Evolutionary conservation across 2,797 vertebrate genomes (phyloP).

Genomic region (Calcarius lapponicus): DNA sequence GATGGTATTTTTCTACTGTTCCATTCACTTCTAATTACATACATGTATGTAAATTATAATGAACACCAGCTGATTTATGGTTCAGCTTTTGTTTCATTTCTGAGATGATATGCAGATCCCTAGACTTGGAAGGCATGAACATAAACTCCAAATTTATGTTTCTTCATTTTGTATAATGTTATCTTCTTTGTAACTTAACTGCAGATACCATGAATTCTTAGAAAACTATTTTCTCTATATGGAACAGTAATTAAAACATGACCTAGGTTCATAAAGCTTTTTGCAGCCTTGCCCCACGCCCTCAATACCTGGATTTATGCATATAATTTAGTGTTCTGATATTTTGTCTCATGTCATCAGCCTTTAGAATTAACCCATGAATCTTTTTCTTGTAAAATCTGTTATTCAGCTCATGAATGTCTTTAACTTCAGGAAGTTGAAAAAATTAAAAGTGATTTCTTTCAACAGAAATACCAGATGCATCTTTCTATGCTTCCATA

Average conservation of each 20-base stretch:
- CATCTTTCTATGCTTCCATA: not conserved
- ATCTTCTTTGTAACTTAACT: not conserved
- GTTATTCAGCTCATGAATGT: not conserved
- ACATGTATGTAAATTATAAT: not conserved
- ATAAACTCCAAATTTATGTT: not conserved
- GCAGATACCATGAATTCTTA: not conserved
- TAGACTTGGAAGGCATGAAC: not conserved
- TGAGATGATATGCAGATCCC: not conserved
- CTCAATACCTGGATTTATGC: not conserved
- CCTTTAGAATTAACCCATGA: not conserved
- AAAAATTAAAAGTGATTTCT: conserved; percentile 4
- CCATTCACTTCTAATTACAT: not conserved
- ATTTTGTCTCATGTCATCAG: not conserved
- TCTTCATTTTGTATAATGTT: not conserved
- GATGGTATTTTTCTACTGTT: not conserved
- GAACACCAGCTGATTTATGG: not conserved
- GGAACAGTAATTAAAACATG: not conserved
- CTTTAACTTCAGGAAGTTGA: not conserved
- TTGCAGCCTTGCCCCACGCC: not conserved
- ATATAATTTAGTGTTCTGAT: not conserved
- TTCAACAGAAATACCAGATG: conserved; percentile 39
- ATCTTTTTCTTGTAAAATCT: not conserved
- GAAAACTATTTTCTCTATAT: not conserved
- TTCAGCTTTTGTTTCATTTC: conserved; percentile 1
- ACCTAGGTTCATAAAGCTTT: not conserved